These are phyloP conservation scores for Oscheius sp. DNA, from an alignment of 2,888 invertebrate species.

Conservation along the genomic window DNA sequence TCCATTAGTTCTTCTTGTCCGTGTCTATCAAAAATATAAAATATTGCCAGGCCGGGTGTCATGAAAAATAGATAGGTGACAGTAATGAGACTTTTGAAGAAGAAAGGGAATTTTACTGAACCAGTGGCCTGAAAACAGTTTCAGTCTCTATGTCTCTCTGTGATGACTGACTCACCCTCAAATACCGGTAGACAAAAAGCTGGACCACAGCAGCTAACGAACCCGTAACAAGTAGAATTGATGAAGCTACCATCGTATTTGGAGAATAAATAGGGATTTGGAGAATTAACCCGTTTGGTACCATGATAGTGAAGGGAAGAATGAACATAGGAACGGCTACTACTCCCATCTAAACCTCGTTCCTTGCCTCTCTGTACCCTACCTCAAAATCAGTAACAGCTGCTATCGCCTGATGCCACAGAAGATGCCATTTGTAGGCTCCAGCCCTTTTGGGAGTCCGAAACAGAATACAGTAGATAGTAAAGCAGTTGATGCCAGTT, in stretches of 20 bases:
- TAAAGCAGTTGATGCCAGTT: background rate
- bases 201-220: background rate
- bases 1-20: too few relatives aligned
- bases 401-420: conserved; percentile 1
- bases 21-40: background rate
- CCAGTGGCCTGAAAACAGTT: background rate
- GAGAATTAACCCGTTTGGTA: background rate
- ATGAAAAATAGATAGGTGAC: background rate
- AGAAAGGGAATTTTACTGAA: background rate
- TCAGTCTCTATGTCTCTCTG: too few relatives aligned
- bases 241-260: background rate
- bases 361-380: too few relatives aligned
- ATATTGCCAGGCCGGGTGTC: background rate
- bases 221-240: background rate
- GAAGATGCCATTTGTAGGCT: background rate
- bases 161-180: background rate
- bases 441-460: background rate
- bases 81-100: background rate
- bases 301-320: background rate
- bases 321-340: background rate
- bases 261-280: background rate
- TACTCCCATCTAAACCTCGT: background rate
- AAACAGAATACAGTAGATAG: background rate
- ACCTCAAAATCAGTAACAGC: background rate
- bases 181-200: background rate